These are phyloP conservation scores for Stenopsyche tienmushanensis DNA, from an alignment of 1,140 invertebrate species.

Conservation along the genomic window DNA sequence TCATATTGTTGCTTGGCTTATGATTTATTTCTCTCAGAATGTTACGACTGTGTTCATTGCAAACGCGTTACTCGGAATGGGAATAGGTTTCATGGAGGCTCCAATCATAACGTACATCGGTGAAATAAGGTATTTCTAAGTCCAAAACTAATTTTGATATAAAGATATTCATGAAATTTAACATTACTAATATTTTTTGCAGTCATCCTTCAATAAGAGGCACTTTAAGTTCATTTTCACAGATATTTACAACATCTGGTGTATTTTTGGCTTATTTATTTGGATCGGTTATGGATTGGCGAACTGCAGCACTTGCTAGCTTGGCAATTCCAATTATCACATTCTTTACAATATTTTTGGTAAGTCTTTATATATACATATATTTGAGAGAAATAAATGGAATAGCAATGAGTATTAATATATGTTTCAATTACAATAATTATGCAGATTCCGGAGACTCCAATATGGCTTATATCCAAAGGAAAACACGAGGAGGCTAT, in stretches of 20 bases:
- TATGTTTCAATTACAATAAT: not conserved
- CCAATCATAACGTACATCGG: slow-evolving; percentile 59
- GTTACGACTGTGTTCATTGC: slow-evolving; percentile 49
- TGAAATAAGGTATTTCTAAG: slow-evolving; percentile 51
- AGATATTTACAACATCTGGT: slow-evolving; percentile 64
- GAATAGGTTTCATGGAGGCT: slow-evolving; percentile 59
- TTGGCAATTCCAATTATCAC: slow-evolving; percentile 61
- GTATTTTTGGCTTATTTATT: slow-evolving; percentile 64
- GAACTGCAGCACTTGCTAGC: slow-evolving; percentile 62
- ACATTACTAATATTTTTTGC: slow-evolving; percentile 34
- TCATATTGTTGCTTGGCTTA: slow-evolving; percentile 65
- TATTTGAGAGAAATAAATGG: no score
- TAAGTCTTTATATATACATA: slow-evolving; percentile 45
- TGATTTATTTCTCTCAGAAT: slow-evolving; percentile 60
- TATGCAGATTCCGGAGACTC: slow-evolving; percentile 64
- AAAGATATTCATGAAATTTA: not conserved
- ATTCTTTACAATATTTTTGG: slow-evolving; percentile 59
- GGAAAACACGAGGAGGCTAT: slow-evolving; percentile 54
- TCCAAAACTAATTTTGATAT: not conserved
- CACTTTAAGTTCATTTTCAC: slow-evolving; percentile 64
- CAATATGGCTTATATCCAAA: slow-evolving; percentile 62
- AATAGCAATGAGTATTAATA: not conserved
- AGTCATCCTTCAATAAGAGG: slow-evolving; percentile 69
- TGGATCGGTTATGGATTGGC: slow-evolving; percentile 64
- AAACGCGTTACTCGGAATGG: slow-evolving; percentile 50